Evolutionary conservation across 2,797 vertebrate species (phyloP).

Genomic region (Gymnoscopelus microlampas): DNA sequence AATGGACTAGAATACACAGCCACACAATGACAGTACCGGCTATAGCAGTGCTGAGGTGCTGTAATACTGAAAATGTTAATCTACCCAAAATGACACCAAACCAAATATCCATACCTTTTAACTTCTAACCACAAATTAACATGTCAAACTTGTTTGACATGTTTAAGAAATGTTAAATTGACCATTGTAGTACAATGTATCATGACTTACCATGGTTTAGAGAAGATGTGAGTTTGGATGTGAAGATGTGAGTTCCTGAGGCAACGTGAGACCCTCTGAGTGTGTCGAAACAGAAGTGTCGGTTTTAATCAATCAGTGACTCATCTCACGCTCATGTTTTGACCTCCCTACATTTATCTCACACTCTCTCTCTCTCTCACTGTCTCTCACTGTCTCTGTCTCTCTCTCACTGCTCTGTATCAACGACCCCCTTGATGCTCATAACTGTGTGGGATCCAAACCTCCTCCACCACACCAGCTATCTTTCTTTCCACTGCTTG

Average conservation of each 20-base stretch:
- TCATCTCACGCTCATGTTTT: too few relatives aligned
- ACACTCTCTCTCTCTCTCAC: neutral
- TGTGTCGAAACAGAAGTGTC: slow-evolving; percentile 19
- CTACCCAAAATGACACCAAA: neutral
- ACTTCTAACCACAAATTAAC: neutral
- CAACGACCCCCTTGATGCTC: slow-evolving; percentile 49
- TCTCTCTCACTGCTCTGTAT: neutral
- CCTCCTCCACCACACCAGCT: slow-evolving; percentile 47
- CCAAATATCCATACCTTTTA: neutral
- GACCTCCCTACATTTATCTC: neutral
- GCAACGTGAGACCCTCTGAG: slow-evolving; percentile 65
- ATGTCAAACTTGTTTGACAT: neutral
- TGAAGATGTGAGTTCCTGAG: slow-evolving; percentile 40
- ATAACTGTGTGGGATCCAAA: slow-evolving; percentile 1
- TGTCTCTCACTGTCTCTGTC: neutral
- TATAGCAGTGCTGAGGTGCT: too few relatives aligned
- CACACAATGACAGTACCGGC: neutral
- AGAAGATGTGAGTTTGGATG: neutral
- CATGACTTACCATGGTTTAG: slow-evolving; percentile 51
- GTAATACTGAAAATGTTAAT: neutral
- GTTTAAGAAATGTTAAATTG: neutral
- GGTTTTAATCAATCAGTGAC: too few relatives aligned
- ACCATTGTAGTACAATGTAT: slow-evolving; percentile 8
- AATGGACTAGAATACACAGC: neutral
- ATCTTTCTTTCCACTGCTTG: slow-evolving; percentile 65